Conservation (phyloP, 2,888 invertebrate genomes). For the Andrena praecox region DNA sequence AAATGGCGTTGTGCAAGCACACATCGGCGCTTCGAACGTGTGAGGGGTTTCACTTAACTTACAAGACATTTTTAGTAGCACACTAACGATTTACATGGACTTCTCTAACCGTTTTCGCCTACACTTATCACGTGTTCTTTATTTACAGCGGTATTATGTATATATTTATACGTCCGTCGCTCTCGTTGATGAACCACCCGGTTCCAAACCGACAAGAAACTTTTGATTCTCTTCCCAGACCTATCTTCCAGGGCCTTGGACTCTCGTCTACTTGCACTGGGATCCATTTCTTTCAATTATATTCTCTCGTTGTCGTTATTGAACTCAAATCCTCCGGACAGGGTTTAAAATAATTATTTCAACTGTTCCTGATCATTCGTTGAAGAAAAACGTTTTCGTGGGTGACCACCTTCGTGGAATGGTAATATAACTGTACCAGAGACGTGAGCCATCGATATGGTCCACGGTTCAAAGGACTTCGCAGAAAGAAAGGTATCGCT, state of each 20-base stretch:
- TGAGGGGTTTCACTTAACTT: constrained; percentile 45
- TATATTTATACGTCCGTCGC: constrained; percentile 43
- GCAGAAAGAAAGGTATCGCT: neutral
- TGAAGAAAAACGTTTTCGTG: neutral
- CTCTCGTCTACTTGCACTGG: constrained; percentile 8
- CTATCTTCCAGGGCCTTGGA: neutral
- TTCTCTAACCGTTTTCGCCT: constrained; percentile 53
- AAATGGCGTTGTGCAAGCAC: constrained; percentile 51
- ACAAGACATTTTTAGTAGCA: constrained; percentile 57
- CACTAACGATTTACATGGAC: constrained; percentile 67
- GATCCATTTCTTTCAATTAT: neutral
- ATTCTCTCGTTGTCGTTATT: neutral
- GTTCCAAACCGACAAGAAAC: constrained; percentile 15
- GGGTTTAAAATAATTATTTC: neutral
- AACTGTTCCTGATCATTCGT: neutral
- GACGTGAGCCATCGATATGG: constrained; percentile 2
- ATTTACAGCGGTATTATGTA: constrained; percentile 63
- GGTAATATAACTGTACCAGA: neutral
- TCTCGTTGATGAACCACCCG: constrained; percentile 16
- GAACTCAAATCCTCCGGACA: neutral
- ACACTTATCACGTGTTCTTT: constrained; percentile 52
- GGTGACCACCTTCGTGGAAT: constrained; percentile 3
- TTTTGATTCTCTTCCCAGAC: constrained; percentile 52
- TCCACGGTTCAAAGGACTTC: neutral
- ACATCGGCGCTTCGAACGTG: constrained; percentile 29